Evolutionary conservation across 1,140 invertebrate genomes (phyloP), one percentile per base, ranked within the genome.

Genomic region (Diploscapter pachys): DNA sequence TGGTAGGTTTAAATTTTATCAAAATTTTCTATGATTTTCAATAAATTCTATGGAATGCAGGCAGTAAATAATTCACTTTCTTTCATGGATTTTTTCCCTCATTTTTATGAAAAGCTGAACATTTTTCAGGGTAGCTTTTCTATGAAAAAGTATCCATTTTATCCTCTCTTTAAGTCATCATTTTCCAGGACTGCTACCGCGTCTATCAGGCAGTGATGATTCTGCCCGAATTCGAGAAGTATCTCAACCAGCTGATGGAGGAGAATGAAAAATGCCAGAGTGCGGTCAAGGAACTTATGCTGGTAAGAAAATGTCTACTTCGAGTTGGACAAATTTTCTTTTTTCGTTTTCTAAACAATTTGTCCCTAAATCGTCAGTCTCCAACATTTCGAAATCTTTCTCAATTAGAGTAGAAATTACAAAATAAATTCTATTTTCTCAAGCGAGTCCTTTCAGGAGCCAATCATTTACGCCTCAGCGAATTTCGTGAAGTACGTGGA

Each of bases 131-230:
- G n/a, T n/a, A n/a, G n/a, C n/a, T n/a, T n/a, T n/a, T n/a, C n/a
- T n/a, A n/a, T n/a, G n/a, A 31, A 31, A 31, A 31, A 31, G 31
- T 31, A 31, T 1, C 31, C 31, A 31, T 31, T 31, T 31, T 31
- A 31, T 31, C 31, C 31, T 31, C 31, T 31, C 31, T 31, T 31
- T 31, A 31, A 31, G 2, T 68, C 31, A 31, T 2, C 9, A 11
- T 59, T 59, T 59, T 76, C 52, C 53, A 70, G 52, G 76, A 78
- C 53, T 75, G 76, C 56, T 78, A 76, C 56, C 63, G 76, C 6
- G 63, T 78, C 13, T 78, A 78, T 57, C 72, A 78, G 69, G 64
- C 69, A 11, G 63, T 75, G 5, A 59, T 50, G 54, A 57, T 73
- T 54, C 49, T 78, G 4, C 66, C 61, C 31, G 53, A 66, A 53